Evolutionary conservation across 2,797 vertebrate species (phyloP).

Genomic region (Amazona ochrocephala): DNA sequence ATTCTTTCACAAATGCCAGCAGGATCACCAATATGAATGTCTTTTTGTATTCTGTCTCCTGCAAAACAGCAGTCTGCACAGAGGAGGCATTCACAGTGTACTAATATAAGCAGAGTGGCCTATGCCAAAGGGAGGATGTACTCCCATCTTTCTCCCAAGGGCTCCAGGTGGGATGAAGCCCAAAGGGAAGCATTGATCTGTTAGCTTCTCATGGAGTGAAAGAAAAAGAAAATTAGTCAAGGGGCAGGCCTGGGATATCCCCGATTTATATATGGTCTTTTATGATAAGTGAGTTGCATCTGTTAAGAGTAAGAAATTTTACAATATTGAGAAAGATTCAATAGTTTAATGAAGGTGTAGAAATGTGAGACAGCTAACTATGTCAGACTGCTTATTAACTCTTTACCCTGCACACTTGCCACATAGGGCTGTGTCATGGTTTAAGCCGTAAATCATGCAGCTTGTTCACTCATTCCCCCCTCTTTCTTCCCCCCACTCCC

Average conservation of each 20-base stretch:
- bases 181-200: not conserved
- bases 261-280: not conserved
- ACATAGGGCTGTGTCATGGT: not conserved
- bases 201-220: not conserved
- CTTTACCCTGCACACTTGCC: not conserved
- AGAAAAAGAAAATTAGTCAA: not conserved
- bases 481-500: too few relatives aligned
- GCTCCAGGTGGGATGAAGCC: not conserved
- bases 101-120: not conserved
- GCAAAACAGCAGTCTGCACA: not conserved
- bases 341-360: not conserved
- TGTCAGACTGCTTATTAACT: rapidly evolving
- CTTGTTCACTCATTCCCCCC: too few relatives aligned
- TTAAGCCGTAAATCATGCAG: too few relatives aligned
- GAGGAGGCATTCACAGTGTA: not conserved
- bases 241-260: not conserved
- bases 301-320: not conserved
- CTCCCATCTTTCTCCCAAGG: not conserved
- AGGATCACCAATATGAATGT: not conserved
- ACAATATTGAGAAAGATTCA: not conserved
- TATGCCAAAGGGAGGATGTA: not conserved
- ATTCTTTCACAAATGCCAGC: not conserved
- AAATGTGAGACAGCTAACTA: not conserved
- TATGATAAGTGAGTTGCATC: not conserved
- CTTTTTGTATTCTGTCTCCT: not conserved